Conservation (phyloP, 2,113 vertebrate species). For the Furnarius figulus region DNA sequence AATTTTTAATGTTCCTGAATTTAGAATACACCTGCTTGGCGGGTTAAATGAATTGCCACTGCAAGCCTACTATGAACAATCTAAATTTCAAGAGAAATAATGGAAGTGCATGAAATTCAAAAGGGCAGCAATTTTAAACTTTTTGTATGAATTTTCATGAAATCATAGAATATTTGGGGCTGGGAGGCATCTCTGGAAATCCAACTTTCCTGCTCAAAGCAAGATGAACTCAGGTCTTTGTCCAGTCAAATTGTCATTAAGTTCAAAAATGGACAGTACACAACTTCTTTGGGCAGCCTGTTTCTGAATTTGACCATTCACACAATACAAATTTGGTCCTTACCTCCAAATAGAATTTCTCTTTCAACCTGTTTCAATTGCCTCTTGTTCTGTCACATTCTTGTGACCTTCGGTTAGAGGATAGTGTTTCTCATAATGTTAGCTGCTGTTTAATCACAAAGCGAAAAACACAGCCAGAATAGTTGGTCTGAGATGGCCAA, state of each 20-base stretch:
- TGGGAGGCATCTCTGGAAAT: neutral
- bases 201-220: neutral
- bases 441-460: neutral
- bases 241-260: neutral
- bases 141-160: neutral
- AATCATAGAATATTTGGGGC: neutral
- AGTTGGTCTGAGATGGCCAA: neutral
- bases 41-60: neutral
- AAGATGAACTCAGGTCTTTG: neutral
- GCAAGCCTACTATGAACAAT: neutral
- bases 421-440: neutral
- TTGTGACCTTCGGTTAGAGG: neutral
- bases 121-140: neutral
- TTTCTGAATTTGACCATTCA: neutral
- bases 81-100: neutral
- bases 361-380: neutral
- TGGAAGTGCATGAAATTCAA: neutral
- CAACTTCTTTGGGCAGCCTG: rapidly evolving
- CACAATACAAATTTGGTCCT: neutral
- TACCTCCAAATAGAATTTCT: neutral
- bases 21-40: neutral
- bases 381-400: neutral
- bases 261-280: neutral
- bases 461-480: neutral
- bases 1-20: constrained; percentile 12